Base-by-base conservation (phyloP, 1,140 invertebrate species). In the Probaryconus sp. region DNA sequence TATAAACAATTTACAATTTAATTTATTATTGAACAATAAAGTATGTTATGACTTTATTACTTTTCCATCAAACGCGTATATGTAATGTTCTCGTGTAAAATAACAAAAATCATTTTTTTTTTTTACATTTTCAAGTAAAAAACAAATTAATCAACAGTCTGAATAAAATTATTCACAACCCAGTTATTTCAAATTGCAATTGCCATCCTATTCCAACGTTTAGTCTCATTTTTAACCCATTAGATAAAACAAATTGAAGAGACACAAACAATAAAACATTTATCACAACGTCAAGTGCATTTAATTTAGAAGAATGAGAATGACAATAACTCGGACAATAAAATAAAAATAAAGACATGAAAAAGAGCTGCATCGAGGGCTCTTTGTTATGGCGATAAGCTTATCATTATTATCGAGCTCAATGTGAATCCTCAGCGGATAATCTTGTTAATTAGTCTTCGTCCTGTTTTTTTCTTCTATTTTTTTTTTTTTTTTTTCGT, bases 401-500 rank as follows among this genome's bases (percentile, higher is more conserved):
- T 45, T 58, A 45, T 33, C 26, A 31, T 35, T 37, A 38, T 28
- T 28, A 48, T 47, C 21, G 10, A 28, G 24, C 10, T 4, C 5
- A 21, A 48, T 18, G 37, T 17, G 35, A 51, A 42, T 51, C 35
- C 38, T 45, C 48, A 37, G 11, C 11, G 11, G 14, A 28, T 31
- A 64, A 55, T 53, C 11, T 53, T 17, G 18, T 53, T 64, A 64
- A 64, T 64, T 53, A 64, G 47, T 4, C 20, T 18, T 33, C 20
- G 18, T 61, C 20, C 13, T 33, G 55, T 31, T 17, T 38, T 31
- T 17, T 18, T 68, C 21, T 17, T 30, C 4, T 10, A 1, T n/a
- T 17, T 53, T 51, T 64, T 26, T 42, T 38, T 4, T 6, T 10
- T 43, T 14, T 47, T 14, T 47, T 30, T 30, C 35, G 26, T 53